Evolutionary conservation across 1,140 invertebrate species (phyloP).

Genomic region (Acromyrmex charruanus): DNA sequence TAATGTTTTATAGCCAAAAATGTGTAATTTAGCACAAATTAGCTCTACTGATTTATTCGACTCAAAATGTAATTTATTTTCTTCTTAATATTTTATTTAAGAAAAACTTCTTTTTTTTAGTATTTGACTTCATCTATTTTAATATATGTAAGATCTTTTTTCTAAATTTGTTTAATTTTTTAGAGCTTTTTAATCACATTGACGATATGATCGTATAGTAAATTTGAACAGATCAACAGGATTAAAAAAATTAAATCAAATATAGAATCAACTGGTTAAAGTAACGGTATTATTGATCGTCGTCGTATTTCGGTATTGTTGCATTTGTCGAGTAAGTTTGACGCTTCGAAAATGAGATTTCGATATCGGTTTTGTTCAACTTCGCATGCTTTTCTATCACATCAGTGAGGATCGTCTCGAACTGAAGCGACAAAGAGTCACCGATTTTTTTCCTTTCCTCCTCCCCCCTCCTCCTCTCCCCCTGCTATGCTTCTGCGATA

Average conservation of each 20-base stretch:
- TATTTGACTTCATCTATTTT: too few species aligned
- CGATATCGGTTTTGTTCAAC: slow-evolving; percentile 55
- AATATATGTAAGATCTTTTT: too few species aligned
- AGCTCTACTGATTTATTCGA: too few species aligned
- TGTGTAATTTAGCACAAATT: too few species aligned
- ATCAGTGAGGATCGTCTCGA: slow-evolving; percentile 64
- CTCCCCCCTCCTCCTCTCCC: not conserved
- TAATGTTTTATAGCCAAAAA: too few species aligned
- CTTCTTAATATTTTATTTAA: too few species aligned
- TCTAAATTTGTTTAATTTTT: too few species aligned
- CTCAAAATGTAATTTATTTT: too few species aligned
- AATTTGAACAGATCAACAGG: too few species aligned
- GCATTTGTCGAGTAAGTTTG: slow-evolving; percentile 38
- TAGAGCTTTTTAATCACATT: too few species aligned
- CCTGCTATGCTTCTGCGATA: slow-evolving; percentile 23
- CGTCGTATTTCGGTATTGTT: slow-evolving; percentile 42
- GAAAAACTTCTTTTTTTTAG: too few species aligned
- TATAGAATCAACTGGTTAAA: not conserved
- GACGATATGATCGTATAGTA: too few species aligned
- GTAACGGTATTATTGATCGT: slow-evolving; percentile 34
- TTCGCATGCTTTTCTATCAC: slow-evolving; percentile 53
- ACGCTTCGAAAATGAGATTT: slow-evolving; percentile 56
- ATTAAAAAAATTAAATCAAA: not conserved
- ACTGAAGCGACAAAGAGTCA: slow-evolving; percentile 52
- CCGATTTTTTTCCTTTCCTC: slow-evolving; percentile 22